A percentile compares a stretch with the other conserved stretches of the same genome.
Conservation (phyloP, 2,113 vertebrate species). For the Gallinago paraguaiae region DNA sequence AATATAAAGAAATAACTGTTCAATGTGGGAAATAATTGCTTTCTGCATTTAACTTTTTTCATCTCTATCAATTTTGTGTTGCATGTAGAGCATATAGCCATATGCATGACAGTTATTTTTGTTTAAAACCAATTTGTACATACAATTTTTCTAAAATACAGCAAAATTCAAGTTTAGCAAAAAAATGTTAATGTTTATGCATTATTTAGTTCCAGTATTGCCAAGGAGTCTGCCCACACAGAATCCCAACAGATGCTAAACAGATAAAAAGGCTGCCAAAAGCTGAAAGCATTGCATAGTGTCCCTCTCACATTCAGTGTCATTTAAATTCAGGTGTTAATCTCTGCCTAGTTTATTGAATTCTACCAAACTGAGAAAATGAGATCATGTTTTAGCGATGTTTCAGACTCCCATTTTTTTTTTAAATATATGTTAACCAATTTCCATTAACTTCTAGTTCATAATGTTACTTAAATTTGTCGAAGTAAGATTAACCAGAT, state of each 20-base stretch:
- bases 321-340: slow-evolving; percentile 15
- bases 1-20: neutral
- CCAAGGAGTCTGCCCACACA: slow-evolving; percentile 8
- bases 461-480: neutral
- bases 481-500: neutral
- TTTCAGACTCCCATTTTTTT: neutral
- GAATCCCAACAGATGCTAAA: slow-evolving; percentile 23
- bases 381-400: neutral
- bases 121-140: neutral
- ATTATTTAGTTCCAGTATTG: slow-evolving; percentile 34
- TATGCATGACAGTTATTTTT: neutral
- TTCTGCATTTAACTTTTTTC: neutral
- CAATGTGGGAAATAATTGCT: neutral
- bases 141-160: neutral
- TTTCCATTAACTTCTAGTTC: neutral
- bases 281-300: neutral
- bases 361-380: neutral
- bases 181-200: slow-evolving; percentile 25
- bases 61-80: neutral
- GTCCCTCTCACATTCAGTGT: neutral
- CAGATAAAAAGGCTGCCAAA: neutral
- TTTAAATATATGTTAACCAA: neutral
- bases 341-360: neutral
- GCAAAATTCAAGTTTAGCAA: neutral
- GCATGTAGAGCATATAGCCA: neutral